phyloP scores from a whole-genome alignment of 2,888 invertebrate genomes.

The Microplitis manilae region DNA sequence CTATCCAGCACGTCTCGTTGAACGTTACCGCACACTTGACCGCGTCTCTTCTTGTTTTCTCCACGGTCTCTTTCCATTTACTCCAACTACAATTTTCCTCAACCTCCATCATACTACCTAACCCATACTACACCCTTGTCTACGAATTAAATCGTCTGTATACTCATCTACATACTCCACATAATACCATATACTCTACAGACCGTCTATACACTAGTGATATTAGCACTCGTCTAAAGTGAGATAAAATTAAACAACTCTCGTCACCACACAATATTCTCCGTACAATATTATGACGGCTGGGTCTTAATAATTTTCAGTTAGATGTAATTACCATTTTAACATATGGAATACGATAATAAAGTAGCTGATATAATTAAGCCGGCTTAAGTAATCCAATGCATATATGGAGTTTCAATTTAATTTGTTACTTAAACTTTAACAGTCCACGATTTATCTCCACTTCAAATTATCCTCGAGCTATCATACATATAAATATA shows the following conservation, averaged over 20 bases:
- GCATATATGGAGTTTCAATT: not conserved
- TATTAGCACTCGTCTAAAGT: not conserved
- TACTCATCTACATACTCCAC: not conserved
- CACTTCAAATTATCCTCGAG: not conserved
- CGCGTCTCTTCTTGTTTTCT: conserved; percentile 17
- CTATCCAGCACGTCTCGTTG: conserved; percentile 20
- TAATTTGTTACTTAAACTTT: not conserved
- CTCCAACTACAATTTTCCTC: not conserved
- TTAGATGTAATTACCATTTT: not conserved
- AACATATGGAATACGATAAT: not conserved
- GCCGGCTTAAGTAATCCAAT: not conserved
- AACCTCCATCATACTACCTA: not conserved
- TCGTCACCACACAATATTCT: not conserved
- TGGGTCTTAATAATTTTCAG: not conserved
- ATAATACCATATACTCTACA: not conserved
- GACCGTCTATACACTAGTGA: not conserved
- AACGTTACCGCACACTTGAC: conserved; percentile 33
- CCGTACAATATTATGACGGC: not conserved
- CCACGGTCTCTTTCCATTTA: conserved; percentile 9
- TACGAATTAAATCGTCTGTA: conserved; percentile 33
- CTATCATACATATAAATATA: no score
- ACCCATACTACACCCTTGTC: conserved; percentile 1
- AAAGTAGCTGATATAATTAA: not conserved
- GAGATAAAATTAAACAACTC: not conserved
- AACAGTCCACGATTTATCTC: not conserved